A percentile compares a stretch with the other conserved stretches of the same genome.
Conservation (phyloP, 53 echinoderm and acorn worm genomes). For the Glandiceps talaboti region DNA sequence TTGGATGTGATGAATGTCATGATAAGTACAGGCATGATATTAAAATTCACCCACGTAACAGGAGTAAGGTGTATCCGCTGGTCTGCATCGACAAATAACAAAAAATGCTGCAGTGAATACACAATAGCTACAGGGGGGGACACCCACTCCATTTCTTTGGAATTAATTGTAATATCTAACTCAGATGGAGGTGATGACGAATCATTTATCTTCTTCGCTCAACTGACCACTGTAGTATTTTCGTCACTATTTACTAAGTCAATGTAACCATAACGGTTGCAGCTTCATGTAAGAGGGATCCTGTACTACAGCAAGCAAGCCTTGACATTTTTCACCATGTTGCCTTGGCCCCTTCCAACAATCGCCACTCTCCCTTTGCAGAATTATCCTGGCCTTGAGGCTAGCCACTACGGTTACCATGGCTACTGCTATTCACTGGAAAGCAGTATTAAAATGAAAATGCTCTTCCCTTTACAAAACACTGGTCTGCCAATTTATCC, state of each 20-base stretch:
- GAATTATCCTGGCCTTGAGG: background rate
- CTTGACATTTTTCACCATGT: background rate
- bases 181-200: background rate
- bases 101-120: background rate
- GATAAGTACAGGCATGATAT: background rate
- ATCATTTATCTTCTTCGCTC: no score
- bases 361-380: background rate
- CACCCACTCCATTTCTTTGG: background rate
- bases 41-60: background rate
- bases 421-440: background rate
- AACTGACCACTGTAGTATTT: no score
- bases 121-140: background rate
- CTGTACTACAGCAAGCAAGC: background rate
- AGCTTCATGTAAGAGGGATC: background rate
- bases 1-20: background rate
- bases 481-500: background rate
- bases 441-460: background rate
- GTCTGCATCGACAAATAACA: background rate
- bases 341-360: background rate
- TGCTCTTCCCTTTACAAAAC: background rate
- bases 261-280: no score
- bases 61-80: background rate
- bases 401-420: background rate
- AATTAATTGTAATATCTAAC: background rate
- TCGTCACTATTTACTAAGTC: no score